Base-by-base conservation (phyloP, 1,140 invertebrate genomes). In the Pseudomyrmex concolor region DNA sequence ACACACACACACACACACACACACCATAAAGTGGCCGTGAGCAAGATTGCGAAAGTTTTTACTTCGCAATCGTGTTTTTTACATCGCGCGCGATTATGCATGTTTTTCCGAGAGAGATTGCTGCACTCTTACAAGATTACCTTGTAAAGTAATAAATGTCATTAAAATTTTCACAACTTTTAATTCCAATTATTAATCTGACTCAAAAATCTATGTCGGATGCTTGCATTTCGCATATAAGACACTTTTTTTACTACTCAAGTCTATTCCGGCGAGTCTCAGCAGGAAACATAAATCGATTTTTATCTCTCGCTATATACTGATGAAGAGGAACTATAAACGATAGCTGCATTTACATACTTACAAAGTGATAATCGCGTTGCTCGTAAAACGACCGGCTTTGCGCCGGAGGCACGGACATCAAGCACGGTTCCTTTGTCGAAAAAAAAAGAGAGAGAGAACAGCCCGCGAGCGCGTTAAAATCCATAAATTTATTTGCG, bases 261-360 rank as follows among this genome's bases (percentile, higher is more conserved):
- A 12, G n/a, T 19, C 43, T 50, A 13, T 17, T 48, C 45, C 13
- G 2, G 3, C 43, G 34, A 66, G 50, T 70, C 9, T 50, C 50
- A 22, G 10, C 25, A 22, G 73, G 67, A 86, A 77, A 83, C 83
- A 87, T 82, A 86, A 84, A 85, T 71, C 50, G 22, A 17, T 5
- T 7, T 48, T 68, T 48, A 50, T n/a, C 50, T n/a, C 50, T 50
- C 45, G n/a, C 50, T 51, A 71, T 55, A 34, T 34, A 34, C 34
- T 71, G 22, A 51, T 17, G 51, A 25, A 67, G 34, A 4, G 4
- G 64, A 48, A 50, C 48, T 67, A 50, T 48, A 50, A 66, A 48
- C n/a, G 57, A 59, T 67, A 17, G 13, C 9, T 67, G n/a, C 43
- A 2, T 45, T 45, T 50, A 19, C n/a, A n/a, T n/a, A n/a, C 43